Base-by-base conservation (phyloP, 1,140 invertebrate genomes). In the Ips typographus region DNA sequence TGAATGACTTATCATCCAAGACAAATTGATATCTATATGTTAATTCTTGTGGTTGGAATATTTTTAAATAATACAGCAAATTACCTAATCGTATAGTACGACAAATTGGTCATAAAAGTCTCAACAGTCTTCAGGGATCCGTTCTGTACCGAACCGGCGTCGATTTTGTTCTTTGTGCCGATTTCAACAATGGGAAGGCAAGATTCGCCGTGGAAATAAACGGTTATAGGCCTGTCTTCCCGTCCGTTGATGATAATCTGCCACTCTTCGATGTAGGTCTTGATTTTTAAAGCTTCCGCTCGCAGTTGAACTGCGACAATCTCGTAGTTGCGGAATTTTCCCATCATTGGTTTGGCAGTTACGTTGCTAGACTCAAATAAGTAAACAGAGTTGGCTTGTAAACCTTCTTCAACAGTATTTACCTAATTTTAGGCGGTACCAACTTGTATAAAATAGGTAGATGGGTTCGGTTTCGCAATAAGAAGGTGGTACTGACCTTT, bases 401-500 rank as follows among this genome's bases (percentile, higher is more conserved):
- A 59, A n/a, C 41, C 8, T 40, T 4, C 1, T 8, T 39, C 8
- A 59, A 40, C 37, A 43, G 43, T 49, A 71, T 56, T 70, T 72
- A 76, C 75, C 68, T 70, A 65, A 73, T 73, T 36, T 56, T 71
- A 4, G 76, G 74, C 40, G 74, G 71, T 36, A 74, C 5, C 43
- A 77, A 65, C 68, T 71, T 73, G 56, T 64, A 77, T 36, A 72
- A 44, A 22, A 74, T 71, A 5, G 75, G 72, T 55, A 77, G 68
- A 67, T 76, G 74, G 40, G 68, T 71, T 22, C 61, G 59, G 7
- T 72, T 63, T 60, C 65, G 68, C 43, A 77, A 56, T 41, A 71
- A 57, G 43, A 76, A 74, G 38, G 74, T 74, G 7, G 72, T 71
- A 44, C 58, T 66, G 2, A 62, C 60, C 1, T 52, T 51, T 47